Percentiles rank a stretch among this genome's conserved stretches.
phyloP scores from a whole-genome alignment of 92 coral and sea anemone genomes.

The Nematostella vectensis region DNA sequence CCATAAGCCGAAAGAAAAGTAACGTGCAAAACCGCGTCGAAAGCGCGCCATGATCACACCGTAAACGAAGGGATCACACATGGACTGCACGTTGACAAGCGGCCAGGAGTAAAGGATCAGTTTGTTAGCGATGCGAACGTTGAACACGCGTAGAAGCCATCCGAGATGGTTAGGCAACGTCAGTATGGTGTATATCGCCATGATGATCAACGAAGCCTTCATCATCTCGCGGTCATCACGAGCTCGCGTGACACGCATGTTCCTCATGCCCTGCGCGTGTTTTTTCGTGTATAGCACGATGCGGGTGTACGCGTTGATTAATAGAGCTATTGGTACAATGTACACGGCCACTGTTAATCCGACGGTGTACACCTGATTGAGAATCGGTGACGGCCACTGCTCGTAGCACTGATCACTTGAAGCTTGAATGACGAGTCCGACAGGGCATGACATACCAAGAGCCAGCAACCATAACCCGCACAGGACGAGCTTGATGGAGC shows the following conservation, averaged over 20 bases:
- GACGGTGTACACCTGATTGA: conserved; percentile 1
- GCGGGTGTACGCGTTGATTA: conserved; percentile 1
- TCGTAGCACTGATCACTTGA: neutral
- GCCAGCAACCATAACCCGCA: conserved; percentile 10
- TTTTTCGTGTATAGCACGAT: neutral
- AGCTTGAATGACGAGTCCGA: neutral
- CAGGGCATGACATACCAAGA: neutral
- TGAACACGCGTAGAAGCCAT: conserved; percentile 3
- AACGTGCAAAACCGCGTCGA: neutral
- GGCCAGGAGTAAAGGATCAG: neutral
- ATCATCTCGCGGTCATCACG: conserved; percentile 3
- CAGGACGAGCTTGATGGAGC: neutral
- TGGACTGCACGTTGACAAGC: neutral
- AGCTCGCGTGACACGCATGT: neutral
- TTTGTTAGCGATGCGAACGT: neutral
- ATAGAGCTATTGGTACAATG: neutral
- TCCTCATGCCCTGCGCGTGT: neutral
- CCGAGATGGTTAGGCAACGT: conserved; percentile 5
- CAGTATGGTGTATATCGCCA: conserved; percentile 4
- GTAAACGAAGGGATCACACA: conserved; percentile 13
- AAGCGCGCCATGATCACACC: conserved; percentile 1
- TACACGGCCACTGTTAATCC: conserved; percentile 2
- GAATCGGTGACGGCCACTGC: conserved; percentile 5
- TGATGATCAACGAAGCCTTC: neutral
- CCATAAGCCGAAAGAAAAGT: neutral